Base-by-base conservation (phyloP, 2,113 vertebrate species). In the Rhea pennata region DNA sequence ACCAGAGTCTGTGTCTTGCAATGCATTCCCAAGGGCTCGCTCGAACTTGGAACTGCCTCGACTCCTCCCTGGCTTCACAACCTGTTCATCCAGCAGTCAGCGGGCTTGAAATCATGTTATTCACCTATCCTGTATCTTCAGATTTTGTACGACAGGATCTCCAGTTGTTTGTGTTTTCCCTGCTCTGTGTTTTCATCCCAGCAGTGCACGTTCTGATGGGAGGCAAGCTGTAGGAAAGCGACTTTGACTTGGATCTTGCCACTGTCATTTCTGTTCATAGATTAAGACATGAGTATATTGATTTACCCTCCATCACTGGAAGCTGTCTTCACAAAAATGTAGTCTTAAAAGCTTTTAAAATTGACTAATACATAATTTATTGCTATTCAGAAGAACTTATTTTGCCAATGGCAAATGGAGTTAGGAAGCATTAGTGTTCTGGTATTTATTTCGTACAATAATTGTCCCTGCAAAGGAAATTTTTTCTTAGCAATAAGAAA, bases 61-160 rank as follows among this genome's bases (percentile, higher is more conserved):
- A 1, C 4, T 15, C 20, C 39, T 92, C 31, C 31, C 17, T 6
- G 33, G 29, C 29, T 59, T 10, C 21, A 26, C 62, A n/a, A n/a
- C 50, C 27, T 0, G 0, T 27, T 93, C 2, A 3, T 36, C 10
- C 46, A 10, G 13, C 3, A 3, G 31, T 39, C 62, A 0, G 0
- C 29, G 42, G 39, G n/a, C 22, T 53, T n/a, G 44, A 2, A 6
- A 10, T 5, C 23, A 64, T 2, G 12, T 0, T 0, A 11, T 12
- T 56, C 3, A 0, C 48, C 69, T 76, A 16, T 8, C 56, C 74
- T 53, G 36, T 8, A 2, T 42, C 73, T 67, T 46, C 36, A 33
- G 19, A 36, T 50, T 21, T 42, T 65, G 75, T 15, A 11, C 23
- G 2, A 0, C 0, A 1, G 33, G 33, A 5, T 81, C 44, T 24